Percentiles rank a stretch among this genome's conserved stretches.
Conservation (phyloP, 2,888 invertebrate genomes). For the Ommatoiulus sabulosus region DNA sequence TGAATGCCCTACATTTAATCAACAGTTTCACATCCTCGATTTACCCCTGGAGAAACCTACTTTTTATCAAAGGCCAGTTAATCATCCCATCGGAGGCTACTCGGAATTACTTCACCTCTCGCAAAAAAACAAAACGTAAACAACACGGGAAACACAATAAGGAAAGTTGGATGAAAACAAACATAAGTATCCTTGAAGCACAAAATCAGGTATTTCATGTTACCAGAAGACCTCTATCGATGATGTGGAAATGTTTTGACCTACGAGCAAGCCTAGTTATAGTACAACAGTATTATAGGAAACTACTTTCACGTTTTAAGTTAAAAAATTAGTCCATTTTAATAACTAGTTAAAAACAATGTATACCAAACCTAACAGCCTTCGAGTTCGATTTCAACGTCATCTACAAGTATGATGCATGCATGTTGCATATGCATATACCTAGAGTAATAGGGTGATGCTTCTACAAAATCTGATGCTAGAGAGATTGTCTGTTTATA, state of each 20-base stretch:
- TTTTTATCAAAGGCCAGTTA: neutral
- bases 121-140: neutral
- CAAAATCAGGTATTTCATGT: neutral
- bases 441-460: too few relatives aligned
- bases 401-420: too few relatives aligned
- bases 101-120: neutral
- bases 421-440: too few relatives aligned
- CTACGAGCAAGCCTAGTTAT: too few relatives aligned
- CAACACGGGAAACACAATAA: neutral
- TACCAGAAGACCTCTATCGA: neutral
- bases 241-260: neutral
- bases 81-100: neutral
- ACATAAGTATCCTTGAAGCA: neutral
- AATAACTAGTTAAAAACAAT: too few relatives aligned
- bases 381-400: too few relatives aligned
- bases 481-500: too few relatives aligned
- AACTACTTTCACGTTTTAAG: too few relatives aligned
- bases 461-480: too few relatives aligned
- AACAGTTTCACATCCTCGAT: neutral
- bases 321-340: too few relatives aligned
- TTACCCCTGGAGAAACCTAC: neutral
- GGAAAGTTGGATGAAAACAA: neutral
- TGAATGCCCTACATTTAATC: neutral
- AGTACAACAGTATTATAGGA: too few relatives aligned
- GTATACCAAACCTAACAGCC: too few relatives aligned